Conservation (phyloP, 2,113 vertebrate genomes). For the Cephalophus harveyi region DNA sequence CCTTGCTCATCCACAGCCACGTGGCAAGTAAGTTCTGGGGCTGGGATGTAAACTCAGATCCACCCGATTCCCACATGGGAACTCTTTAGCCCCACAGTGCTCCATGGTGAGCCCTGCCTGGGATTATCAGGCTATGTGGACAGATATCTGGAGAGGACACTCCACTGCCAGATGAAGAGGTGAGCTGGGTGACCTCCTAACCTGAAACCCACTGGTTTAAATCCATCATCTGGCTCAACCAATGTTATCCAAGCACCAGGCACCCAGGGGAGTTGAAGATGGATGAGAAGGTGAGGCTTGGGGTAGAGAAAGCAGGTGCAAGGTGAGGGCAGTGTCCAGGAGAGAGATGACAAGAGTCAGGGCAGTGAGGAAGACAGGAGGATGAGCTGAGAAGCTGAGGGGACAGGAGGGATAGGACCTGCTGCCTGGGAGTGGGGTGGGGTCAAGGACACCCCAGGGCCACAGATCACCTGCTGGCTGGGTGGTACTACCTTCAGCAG, state of each 20-base stretch:
- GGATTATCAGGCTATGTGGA: not conserved
- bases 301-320: not conserved
- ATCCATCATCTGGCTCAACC: not conserved
- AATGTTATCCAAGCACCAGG: not conserved
- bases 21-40: not conserved
- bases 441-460: not conserved
- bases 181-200: not conserved
- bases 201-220: not conserved
- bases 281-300: not conserved
- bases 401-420: not conserved
- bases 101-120: rapidly evolving
- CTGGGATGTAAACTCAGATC: not conserved
- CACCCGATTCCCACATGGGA: not conserved
- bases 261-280: not conserved
- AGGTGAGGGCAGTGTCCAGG: not conserved
- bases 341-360: not conserved
- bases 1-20: not conserved
- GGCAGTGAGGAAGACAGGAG: not conserved
- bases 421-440: not conserved
- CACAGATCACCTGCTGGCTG: not conserved
- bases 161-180: too few species aligned
- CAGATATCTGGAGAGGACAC: not conserved
- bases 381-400: not conserved
- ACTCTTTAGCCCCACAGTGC: rapidly evolving
- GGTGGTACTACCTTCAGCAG: not conserved